A percentile compares a stretch with the other conserved stretches of the same genome.
These are phyloP conservation scores for Cryptotis parvus DNA, from an alignment of 2,113 vertebrate genomes.

Conservation along the genomic window DNA sequence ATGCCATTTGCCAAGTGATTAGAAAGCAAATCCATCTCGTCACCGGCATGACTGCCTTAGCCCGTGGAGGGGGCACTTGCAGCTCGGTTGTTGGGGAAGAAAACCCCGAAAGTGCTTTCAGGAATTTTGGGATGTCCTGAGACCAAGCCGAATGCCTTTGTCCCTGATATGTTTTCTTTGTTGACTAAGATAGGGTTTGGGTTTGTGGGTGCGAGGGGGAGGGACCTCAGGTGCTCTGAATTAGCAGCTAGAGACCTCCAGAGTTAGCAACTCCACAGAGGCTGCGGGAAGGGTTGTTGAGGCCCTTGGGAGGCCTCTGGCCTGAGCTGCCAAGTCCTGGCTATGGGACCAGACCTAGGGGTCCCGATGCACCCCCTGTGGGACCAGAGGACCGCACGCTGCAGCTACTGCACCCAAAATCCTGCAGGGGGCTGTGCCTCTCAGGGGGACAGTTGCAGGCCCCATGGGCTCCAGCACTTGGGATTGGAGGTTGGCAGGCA, in stretches of 20 bases:
- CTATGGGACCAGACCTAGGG: no score
- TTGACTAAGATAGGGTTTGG: slow-evolving; percentile 80
- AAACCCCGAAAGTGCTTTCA: slow-evolving; percentile 85
- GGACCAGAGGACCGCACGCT: no score
- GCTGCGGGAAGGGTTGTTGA: no score
- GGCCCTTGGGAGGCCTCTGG: not conserved
- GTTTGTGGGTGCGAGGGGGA: not conserved
- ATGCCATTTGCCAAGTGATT: slow-evolving; percentile 80
- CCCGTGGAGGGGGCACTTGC: slow-evolving; percentile 60
- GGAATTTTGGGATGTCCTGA: slow-evolving; percentile 78
- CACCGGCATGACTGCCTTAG: slow-evolving; percentile 78
- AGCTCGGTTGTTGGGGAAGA: slow-evolving; percentile 58
- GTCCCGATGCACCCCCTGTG: no score
- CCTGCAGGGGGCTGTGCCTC: no score
- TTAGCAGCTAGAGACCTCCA: no score
- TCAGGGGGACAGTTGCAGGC: no score
- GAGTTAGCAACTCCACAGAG: no score
- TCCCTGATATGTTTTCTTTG: slow-evolving; percentile 70
- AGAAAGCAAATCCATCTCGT: slow-evolving; percentile 75
- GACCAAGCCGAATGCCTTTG: slow-evolving; percentile 84
- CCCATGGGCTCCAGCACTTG: no score
- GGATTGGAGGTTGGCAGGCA: no score
- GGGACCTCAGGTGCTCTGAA: slow-evolving; percentile 62
- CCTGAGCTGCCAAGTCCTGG: not conserved
- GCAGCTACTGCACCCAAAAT: no score